Evolutionary conservation across 2,888 invertebrate genomes (phyloP).

Genomic region (Mellilla xanthometata): DNA sequence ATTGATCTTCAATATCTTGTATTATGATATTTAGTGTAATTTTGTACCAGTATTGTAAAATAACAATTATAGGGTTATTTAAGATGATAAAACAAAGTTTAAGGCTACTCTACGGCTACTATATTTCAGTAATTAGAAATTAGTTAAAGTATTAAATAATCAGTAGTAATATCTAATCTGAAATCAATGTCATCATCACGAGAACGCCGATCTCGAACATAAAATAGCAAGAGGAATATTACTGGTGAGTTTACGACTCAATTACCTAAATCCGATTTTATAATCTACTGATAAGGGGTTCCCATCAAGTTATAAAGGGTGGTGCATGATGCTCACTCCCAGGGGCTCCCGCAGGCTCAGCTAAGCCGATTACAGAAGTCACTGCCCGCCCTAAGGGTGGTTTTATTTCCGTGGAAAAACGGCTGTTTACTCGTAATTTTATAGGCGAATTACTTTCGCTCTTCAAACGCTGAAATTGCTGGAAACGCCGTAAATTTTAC

Average conservation of each 20-base stretch:
- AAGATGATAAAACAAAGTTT: no score
- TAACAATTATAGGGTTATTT: no score
- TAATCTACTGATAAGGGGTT: conserved; percentile 78
- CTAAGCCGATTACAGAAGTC: conserved; percentile 81
- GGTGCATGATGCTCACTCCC: conserved; percentile 63
- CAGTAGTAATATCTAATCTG: no score
- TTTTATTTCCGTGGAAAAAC: conserved; percentile 77
- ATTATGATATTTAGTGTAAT: no score
- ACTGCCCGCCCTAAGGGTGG: conserved; percentile 59
- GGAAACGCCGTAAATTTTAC: conserved; percentile 71
- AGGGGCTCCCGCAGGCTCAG: conserved; percentile 54
- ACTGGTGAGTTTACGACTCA: conserved; percentile 64
- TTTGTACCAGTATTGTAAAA: no score
- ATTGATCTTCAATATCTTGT: background rate
- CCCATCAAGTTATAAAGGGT: conserved; percentile 74
- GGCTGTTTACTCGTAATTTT: conserved; percentile 80
- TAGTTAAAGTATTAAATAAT: conserved; percentile 2
- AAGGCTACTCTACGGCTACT: no score
- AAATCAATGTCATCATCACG: conserved; percentile 4
- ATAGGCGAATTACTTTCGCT: conserved; percentile 78
- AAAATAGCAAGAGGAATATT: conserved; percentile 29
- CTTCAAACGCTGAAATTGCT: conserved; percentile 72
- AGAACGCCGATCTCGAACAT: conserved; percentile 21
- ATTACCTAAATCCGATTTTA: conserved; percentile 78
- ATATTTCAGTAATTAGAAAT: no score